Base-by-base conservation (phyloP, 2,113 vertebrate genomes). In the Sphyrna mokarran region DNA sequence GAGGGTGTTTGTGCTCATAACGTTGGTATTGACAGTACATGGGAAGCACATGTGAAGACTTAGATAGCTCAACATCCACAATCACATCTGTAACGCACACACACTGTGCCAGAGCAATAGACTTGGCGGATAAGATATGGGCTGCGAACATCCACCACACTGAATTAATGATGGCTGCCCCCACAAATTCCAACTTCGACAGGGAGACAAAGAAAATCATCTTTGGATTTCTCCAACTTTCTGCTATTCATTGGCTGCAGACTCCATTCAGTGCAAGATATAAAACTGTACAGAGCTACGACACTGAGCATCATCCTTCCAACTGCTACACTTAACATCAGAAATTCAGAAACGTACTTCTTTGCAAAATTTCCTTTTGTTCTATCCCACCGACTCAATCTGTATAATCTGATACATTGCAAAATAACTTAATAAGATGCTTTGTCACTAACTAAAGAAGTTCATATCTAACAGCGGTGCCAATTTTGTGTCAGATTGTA, bases 1-100 rank as follows among this genome's bases (percentile, higher is more conserved):
- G 89, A 93, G 89, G 89, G 89, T 93, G 89, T n/a, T 37, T 66
- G n/a, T n/a, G 89, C 61, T 68, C 16, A 93, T 66, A 93, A 22
- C 23, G 61, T 37, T 66, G 33, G 33, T 37, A 91, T 37, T 37
- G 20, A 66, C 33, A 66, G n/a, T 63, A 26, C 87, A 90, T 16
- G 29, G n/a, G 87, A 90, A 33, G n/a, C 10, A 48, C 23, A 23
- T 13, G 10, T 87, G 89, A 48, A 48, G 43, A 48, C 43, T 48
- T 48, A 48, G 3, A 48, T 48, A 48, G 43, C 89, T 91, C 61
- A 33, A 18, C 61, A 87, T 58, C 23, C 26, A 87, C 40, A 87
- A 87, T 87, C 48, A 22, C 22, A 18, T 83, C 78, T 83, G 78
- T 26, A 61, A 66, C 20, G 37, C 61, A 37, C 33, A 37, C 89